Evolutionary conservation across 2,797 vertebrate genomes (phyloP).

Genomic region (Phoeniculus purpureus): DNA sequence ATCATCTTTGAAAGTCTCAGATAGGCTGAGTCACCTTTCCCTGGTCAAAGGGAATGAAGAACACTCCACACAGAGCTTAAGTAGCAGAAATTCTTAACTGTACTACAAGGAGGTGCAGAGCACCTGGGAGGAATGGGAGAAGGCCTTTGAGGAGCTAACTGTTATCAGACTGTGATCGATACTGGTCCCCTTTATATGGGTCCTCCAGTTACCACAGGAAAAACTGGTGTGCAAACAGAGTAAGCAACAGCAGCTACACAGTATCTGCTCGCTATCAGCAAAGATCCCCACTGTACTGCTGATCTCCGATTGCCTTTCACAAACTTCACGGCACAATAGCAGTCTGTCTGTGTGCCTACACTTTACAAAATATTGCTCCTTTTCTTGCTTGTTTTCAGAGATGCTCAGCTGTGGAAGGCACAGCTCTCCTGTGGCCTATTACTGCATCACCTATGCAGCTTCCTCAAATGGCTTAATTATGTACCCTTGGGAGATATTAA

Average conservation of each 20-base stretch:
- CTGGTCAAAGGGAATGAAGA: background rate
- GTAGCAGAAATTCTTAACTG: background rate
- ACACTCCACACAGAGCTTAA: background rate
- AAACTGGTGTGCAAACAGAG: background rate
- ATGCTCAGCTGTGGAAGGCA: background rate
- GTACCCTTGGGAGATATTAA: constrained; percentile 3
- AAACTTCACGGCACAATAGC: background rate
- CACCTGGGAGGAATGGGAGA: background rate
- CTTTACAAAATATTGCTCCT: background rate
- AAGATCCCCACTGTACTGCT: background rate
- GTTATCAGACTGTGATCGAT: background rate
- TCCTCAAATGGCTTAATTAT: constrained; percentile 9
- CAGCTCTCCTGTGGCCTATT: background rate
- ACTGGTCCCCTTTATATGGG: background rate
- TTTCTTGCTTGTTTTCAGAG: background rate
- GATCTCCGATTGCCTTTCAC: background rate
- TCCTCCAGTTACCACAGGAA: background rate
- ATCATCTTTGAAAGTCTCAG: background rate
- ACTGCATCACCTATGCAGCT: background rate
- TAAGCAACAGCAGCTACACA: background rate
- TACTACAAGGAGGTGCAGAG: background rate
- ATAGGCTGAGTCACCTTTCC: constrained; percentile 5
- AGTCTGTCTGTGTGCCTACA: background rate
- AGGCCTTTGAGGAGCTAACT: background rate
- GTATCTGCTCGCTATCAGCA: background rate